Evolutionary conservation across 2,113 vertebrate species (phyloP).

Genomic region (Notothenia rossii): DNA sequence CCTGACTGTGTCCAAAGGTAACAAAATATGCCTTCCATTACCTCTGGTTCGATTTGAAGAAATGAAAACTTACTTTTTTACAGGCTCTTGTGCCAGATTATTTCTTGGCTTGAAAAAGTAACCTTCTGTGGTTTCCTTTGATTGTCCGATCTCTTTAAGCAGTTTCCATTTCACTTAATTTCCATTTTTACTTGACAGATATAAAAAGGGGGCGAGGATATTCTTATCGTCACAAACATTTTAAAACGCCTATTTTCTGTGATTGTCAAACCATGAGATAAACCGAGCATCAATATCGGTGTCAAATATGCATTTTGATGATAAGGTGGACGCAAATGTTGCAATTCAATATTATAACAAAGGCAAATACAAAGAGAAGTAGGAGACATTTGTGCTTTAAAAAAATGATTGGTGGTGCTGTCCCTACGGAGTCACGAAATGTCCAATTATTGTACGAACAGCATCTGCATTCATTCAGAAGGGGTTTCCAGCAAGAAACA

Average conservation of each 20-base stretch:
- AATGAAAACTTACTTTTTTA: no score
- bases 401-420: neutral
- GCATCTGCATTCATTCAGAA: constrained; percentile 52
- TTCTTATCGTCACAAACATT: neutral
- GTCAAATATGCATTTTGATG: neutral
- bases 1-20: no score
- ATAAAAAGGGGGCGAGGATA: neutral
- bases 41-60: no score
- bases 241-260: neutral
- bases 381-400: neutral
- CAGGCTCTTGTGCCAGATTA: no score
- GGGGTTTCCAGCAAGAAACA: constrained; percentile 49
- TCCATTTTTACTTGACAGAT: no score
- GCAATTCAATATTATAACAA: neutral
- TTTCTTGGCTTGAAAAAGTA: no score
- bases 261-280: neutral
- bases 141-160: no score
- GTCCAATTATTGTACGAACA: constrained; percentile 7
- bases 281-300: neutral
- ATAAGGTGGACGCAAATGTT: neutral
- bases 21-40: no score
- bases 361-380: neutral
- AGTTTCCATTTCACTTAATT: no score
- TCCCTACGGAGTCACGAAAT: neutral
- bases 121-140: no score